Base-by-base conservation (phyloP, 2,113 vertebrate species). In the Enhydra lutris region DNA sequence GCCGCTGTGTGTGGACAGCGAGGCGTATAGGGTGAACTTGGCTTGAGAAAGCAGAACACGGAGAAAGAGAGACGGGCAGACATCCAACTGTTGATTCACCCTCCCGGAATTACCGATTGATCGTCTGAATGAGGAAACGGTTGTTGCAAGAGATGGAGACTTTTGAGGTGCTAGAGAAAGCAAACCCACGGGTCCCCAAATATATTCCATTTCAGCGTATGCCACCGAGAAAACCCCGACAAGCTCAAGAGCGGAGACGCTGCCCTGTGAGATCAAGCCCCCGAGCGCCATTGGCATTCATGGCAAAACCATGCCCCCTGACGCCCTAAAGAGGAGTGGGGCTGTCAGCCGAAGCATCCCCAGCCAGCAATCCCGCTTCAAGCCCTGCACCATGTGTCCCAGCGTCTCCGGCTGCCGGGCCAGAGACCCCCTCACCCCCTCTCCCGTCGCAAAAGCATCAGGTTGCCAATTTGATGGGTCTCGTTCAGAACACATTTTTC, bases 341-440 rank as follows among this genome's bases (percentile, higher is more conserved):
- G 95, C 10, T 0, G 29, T 20, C 80, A 50, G 50, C n/a, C 6
- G 11, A 20, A 18, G 81, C 13, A 21, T 9, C 26, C 42, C 31
- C 42, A 24, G n/a, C 34, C 0, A 4, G 61, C 0, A 0, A n/a
- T 20, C 55, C 65, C 21, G 5, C 24, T 39, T 36, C 3, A 1
- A 92, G 67, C 18, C 36, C 20, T 4, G 2, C 13, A 9, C 3
- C 3, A 13, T 26, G 24, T 9, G 81, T 61, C 79, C 73, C 67
- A 80, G 31, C 0, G 0, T 93, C 59, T 81, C 96, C 1, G 59
- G 59, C 59, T 61, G 24, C 9, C 6, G 10, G 36, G 65, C 26
- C 63, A 31, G 42, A 83, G 73, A 8, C 7, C 31, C 24, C 14
- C 50, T 52, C 36, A 4, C 67, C 34, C 34, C 69, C 17, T 21